Conservation (phyloP, 2,113 vertebrate genomes). For the Cathartes aura region DNA sequence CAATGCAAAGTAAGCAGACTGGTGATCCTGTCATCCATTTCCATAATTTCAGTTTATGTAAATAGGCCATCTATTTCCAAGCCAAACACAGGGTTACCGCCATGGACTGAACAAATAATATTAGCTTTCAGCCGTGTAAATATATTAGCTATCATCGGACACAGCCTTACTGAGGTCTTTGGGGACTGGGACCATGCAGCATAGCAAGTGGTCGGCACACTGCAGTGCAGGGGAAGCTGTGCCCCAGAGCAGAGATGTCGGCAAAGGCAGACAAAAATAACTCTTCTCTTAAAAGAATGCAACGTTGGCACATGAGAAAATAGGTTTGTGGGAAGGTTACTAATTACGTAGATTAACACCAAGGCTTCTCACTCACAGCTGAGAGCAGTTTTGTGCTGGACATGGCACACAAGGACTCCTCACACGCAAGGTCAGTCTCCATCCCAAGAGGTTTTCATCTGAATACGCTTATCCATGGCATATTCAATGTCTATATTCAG, state of each 20-base stretch:
- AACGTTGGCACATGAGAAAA: not conserved
- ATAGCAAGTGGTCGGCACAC: not conserved
- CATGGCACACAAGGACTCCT: not conserved
- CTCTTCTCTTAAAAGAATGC: not conserved
- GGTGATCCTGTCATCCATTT: not conserved
- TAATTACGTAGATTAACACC: not conserved
- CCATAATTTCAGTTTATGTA: slow-evolving; percentile 3
- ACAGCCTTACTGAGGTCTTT: not conserved
- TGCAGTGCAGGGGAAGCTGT: not conserved
- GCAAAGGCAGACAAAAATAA: not conserved
- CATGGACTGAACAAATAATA: not conserved
- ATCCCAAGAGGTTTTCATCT: not conserved
- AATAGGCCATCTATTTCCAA: slow-evolving; percentile 23
- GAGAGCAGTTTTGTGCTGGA: not conserved
- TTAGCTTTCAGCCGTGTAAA: slow-evolving; percentile 3
- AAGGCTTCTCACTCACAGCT: not conserved
- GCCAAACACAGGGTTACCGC: not conserved
- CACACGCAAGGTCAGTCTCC: not conserved
- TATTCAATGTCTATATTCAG: not conserved
- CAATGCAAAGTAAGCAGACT: not conserved
- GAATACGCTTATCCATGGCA: not conserved
- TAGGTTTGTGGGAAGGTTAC: not conserved
- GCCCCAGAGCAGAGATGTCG: not conserved
- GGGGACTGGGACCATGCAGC: not conserved
- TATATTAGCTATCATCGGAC: not conserved